phyloP scores from a whole-genome alignment of 2,797 vertebrate species.

The Podargus strigoides region DNA sequence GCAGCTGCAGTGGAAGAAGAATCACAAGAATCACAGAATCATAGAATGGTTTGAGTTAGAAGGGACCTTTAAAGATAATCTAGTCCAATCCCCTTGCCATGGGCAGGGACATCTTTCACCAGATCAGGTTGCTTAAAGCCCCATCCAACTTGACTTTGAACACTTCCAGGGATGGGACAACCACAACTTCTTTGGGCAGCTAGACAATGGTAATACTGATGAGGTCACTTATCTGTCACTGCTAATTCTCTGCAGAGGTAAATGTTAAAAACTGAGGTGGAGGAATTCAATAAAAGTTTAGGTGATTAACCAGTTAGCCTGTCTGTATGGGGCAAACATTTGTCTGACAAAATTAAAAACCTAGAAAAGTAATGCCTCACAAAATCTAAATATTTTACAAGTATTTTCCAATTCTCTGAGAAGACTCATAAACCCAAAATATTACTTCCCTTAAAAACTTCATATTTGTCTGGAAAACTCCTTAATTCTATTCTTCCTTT shows the following conservation, averaged over 20 bases:
- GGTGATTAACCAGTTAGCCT: not conserved
- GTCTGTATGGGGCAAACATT: not conserved
- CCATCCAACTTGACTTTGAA: no score
- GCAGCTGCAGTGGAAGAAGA: not conserved
- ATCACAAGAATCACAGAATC: not conserved
- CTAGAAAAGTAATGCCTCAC: not conserved
- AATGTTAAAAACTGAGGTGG: not conserved
- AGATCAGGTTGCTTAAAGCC: no score
- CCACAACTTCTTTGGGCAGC: no score
- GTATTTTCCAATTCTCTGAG: not conserved
- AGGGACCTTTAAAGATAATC: not conserved
- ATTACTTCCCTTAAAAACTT: not conserved
- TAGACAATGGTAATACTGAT: not conserved
- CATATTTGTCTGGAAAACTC: not conserved
- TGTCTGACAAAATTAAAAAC: not conserved
- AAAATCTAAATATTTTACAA: not conserved
- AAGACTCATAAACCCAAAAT: not conserved
- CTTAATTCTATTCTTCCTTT: not conserved
- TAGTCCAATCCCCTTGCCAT: not conserved
- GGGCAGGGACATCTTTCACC: no score
- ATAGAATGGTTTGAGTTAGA: not conserved
- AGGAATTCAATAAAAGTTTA: not conserved
- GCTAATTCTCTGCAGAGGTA: not conserved
- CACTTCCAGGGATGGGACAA: no score
- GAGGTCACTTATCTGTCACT: not conserved